Evolutionary conservation across 1,140 invertebrate species (phyloP).

Genomic region (Anadara kagoshimensis): DNA sequence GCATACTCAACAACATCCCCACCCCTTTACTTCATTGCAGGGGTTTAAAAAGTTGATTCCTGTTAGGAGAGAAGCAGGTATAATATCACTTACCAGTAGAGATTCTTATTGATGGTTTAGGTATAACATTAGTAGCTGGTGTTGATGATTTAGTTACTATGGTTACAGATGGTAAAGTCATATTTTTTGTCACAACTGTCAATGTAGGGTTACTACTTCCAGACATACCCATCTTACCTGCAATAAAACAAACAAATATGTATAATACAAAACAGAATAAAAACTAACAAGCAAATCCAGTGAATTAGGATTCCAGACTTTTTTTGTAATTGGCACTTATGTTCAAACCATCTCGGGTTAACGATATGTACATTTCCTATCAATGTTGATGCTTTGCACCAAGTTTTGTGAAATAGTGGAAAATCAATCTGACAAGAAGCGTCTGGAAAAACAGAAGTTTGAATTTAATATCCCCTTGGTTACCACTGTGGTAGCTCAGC

Average conservation of each 20-base stretch:
- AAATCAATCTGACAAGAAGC: too few species aligned
- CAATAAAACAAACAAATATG: conserved; percentile 15
- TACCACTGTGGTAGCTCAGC: too few species aligned
- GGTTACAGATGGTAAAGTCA: conserved; percentile 53
- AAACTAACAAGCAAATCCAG: too few species aligned
- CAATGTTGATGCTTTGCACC: too few species aligned
- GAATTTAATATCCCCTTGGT: too few species aligned
- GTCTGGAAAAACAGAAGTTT: too few species aligned
- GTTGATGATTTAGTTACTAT: conserved; percentile 55
- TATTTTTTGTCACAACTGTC: conserved; percentile 53
- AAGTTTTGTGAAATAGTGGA: too few species aligned
- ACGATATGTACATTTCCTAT: too few species aligned
- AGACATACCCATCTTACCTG: conserved; percentile 34
- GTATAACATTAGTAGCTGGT: conserved; percentile 20
- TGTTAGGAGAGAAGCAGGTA: neutral
- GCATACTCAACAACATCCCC: neutral
- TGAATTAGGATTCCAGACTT: too few species aligned
- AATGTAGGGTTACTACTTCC: conserved; percentile 27
- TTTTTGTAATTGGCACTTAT: too few species aligned
- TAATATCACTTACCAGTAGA: conserved; percentile 45
- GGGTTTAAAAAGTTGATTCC: neutral
- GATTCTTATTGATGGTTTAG: conserved; percentile 54
- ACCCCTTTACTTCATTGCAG: neutral
- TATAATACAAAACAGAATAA: neutral
- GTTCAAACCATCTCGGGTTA: too few species aligned